Base-by-base conservation (phyloP, 2,888 invertebrate genomes). In the Hedychridium roseum region DNA sequence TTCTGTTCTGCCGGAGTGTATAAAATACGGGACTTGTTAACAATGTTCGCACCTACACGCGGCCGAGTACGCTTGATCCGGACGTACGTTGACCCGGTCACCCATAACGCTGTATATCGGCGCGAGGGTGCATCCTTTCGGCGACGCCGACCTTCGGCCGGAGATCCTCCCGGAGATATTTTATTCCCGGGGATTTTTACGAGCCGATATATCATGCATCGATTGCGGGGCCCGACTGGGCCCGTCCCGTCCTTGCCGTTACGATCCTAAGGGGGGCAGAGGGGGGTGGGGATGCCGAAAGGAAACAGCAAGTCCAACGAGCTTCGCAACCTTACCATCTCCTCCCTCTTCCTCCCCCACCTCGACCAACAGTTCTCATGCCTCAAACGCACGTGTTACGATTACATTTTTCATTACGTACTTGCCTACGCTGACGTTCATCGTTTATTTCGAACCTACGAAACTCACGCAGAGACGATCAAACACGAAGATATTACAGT, bases 141-240 rank as follows among this genome's bases (percentile, higher is more conserved):
- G 77, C 75, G 73, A 75, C 71, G 66, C 48, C 71, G 75, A 78
- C 76, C 78, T 76, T 73, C 73, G 74, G 67, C 72, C 71, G 64
- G 57, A 75, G 76, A 78, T 77, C 73, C 73, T 60, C 52, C 64
- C 64, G 58, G 60, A 74, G 76, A 78, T 78, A 78, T 76, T 76
- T 78, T 77, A 77, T 78, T 77, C 76, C 66, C 66, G 66, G 48
- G 66, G 70, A 74, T 78, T 78, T 78, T 78, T 77, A 78, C 73
- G 78, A 77, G 75, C 78, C 75, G 74, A 76, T 78, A 78, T 77
- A 78, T 78, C 76, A 78, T 70, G 68, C 71, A 78, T 78, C 77
- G 77, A 75, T 66, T n/a, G n/a, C 62, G 46, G 48, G 42, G 44
- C 50, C 42, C 54, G 37, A 37, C 63, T 52, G 58, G 50, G 53